These are phyloP conservation scores for Chloroclystis v-ata DNA, from an alignment of 2,888 invertebrate species.

Conservation along the genomic window DNA sequence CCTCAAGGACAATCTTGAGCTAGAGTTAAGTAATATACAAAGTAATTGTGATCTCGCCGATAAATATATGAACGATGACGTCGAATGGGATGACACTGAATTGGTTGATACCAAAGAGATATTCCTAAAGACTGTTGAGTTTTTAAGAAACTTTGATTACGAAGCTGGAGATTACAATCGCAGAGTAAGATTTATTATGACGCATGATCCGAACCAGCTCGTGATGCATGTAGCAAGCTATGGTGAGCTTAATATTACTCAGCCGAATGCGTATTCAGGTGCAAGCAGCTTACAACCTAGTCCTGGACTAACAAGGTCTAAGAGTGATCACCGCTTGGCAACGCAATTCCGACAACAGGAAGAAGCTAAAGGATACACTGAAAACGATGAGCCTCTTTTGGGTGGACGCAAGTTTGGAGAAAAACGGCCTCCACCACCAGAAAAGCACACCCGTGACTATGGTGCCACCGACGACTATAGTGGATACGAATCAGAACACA, in stretches of 20 bases:
- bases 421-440: slow-evolving; percentile 76
- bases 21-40: slow-evolving; percentile 95
- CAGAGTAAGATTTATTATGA: slow-evolving; percentile 90
- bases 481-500: slow-evolving; percentile 82
- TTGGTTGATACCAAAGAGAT: slow-evolving; percentile 97
- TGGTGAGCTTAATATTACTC: slow-evolving; percentile 91
- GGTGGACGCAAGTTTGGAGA: slow-evolving; percentile 89
- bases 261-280: slow-evolving; percentile 79
- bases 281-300: slow-evolving; percentile 72
- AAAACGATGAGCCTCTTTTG: slow-evolving; percentile 83
- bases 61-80: slow-evolving; percentile 93
- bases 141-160: slow-evolving; percentile 95
- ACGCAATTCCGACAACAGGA: slow-evolving; percentile 93
- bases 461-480: slow-evolving; percentile 80
- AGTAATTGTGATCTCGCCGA: slow-evolving; percentile 98
- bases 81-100: slow-evolving; percentile 95
- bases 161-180: slow-evolving; percentile 94
- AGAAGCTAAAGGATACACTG: slow-evolving; percentile 81
- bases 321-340: slow-evolving; percentile 94
- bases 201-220: slow-evolving; percentile 94
- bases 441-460: slow-evolving; percentile 78
- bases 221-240: slow-evolving; percentile 92
- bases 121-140: slow-evolving; percentile 96
- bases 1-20: slow-evolving; percentile 94
- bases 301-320: slow-evolving; percentile 92